Conservation (phyloP, 1,140 invertebrate species). For the Solenopsis invicta region DNA sequence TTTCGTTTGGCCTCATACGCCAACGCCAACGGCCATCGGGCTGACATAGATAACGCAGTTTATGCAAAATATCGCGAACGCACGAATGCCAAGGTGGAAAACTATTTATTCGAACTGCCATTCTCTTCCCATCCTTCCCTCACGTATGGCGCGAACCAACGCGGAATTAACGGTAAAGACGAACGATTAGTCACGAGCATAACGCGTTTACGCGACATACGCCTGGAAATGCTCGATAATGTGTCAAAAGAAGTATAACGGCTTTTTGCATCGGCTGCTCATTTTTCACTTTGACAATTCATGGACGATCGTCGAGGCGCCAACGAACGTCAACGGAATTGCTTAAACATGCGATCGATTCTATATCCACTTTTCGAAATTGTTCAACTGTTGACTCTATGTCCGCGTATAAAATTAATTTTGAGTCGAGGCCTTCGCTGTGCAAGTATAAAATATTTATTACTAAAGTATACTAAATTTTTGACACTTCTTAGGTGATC, state of each 20-base stretch:
- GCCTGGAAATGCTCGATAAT: slow-evolving; percentile 62
- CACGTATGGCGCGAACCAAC: neutral
- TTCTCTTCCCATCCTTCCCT: slow-evolving; percentile 43
- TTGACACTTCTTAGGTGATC: neutral
- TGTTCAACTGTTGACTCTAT: neutral
- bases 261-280: slow-evolving; percentile 42
- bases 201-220: slow-evolving; percentile 64
- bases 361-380: slow-evolving; percentile 5
- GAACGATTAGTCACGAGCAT: slow-evolving; percentile 68
- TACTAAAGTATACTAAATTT: neutral
- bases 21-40: slow-evolving; percentile 12
- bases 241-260: slow-evolving; percentile 51
- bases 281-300: slow-evolving; percentile 61
- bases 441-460: neutral
- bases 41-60: slow-evolving; percentile 64
- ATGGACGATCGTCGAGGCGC: slow-evolving; percentile 26
- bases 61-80: slow-evolving; percentile 65
- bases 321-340: slow-evolving; percentile 30
- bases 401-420: neutral
- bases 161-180: slow-evolving; percentile 58
- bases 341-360: slow-evolving; percentile 39
- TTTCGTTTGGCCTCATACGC: slow-evolving; percentile 51
- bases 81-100: slow-evolving; percentile 52
- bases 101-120: slow-evolving; percentile 58
- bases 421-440: neutral